Base-by-base conservation (phyloP, 2,888 invertebrate genomes). In the Dasypolia templi region DNA sequence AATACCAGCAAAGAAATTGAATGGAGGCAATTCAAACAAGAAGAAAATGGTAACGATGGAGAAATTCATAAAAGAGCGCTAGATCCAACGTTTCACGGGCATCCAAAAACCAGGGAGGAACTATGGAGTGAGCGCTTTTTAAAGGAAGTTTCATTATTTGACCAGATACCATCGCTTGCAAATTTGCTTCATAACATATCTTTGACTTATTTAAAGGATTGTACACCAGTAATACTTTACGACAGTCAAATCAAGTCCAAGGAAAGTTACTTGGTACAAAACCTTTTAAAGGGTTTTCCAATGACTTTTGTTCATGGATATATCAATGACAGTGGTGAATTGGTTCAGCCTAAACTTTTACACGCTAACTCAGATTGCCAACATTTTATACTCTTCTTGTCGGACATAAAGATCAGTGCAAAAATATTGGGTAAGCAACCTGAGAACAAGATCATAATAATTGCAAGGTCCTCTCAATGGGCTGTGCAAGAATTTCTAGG, bases 401-500 rank as follows among this genome's bases (percentile, higher is more conserved):
- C 96, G 29, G 97, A 98, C 88, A 97, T 98, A 0, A 95, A 96
- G 90, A 96, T 93, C 85, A 96, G 97, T 69, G 95, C 96, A 11
- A 93, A 96, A 64, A 94, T 98, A 49, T 92, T 98, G 65, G 97
- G 97, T 0, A 96, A 97, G 69, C 97, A 98, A 89, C 96, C 96
- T 2, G 92, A 95, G 0, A 97, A 97, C 83, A 97, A 97, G 89
- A 97, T 98, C 0, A 94, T 98, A 0, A 91, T 98, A 1, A 95
- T 98, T 0, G 97, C 98, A 0, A 96, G 97, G 85, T 98, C 98
- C 3, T 97, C 98, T 0, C 97, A 98, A 87, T 98, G 98, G 98
- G 97, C 97, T 42, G 97, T 98, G 1, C 97, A 97, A 73, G 98
- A 98, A 87, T 98, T 98, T 93, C 90, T 98, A 29, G 93, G 96